Evolutionary conservation across 2,113 vertebrate genomes (phyloP).

Genomic region (Anthoscopus minutus): DNA sequence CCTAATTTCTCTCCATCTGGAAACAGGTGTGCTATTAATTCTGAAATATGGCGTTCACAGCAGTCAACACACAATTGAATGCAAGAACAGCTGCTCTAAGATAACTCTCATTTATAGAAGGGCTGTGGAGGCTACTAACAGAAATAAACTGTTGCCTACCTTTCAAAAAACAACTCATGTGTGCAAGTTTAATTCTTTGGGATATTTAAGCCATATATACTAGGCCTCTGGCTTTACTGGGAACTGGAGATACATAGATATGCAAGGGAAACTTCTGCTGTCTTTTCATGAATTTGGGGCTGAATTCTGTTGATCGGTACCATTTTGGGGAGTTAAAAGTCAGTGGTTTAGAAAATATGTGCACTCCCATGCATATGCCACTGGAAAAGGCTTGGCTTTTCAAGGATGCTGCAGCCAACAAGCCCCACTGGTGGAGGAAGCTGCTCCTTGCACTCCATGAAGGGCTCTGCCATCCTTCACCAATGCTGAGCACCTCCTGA

Average conservation of each 20-base stretch:
- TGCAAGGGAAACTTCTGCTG: background rate
- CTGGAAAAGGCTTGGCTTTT: background rate
- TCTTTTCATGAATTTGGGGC: background rate
- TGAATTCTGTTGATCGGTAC: background rate
- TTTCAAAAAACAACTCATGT: background rate
- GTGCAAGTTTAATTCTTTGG: background rate
- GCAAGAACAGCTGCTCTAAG: slow-evolving; percentile 1
- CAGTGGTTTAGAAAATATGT: background rate
- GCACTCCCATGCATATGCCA: background rate
- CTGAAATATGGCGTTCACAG: background rate
- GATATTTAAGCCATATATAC: background rate
- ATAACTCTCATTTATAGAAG: background rate
- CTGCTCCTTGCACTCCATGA: accelerated
- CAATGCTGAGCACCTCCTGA: background rate
- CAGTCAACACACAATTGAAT: background rate
- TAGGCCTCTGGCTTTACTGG: background rate
- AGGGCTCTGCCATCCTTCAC: background rate
- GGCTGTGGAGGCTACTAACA: background rate
- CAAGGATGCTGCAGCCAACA: background rate
- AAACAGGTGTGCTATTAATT: slow-evolving; percentile 2
- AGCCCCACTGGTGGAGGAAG: background rate
- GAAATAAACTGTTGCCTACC: background rate
- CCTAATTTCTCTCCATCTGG: slow-evolving; percentile 18
- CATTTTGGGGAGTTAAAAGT: background rate
- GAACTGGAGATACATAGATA: background rate